These are phyloP conservation scores for Diachrysia chrysitis DNA, from an alignment of 2,888 invertebrate genomes.

Conservation along the genomic window DNA sequence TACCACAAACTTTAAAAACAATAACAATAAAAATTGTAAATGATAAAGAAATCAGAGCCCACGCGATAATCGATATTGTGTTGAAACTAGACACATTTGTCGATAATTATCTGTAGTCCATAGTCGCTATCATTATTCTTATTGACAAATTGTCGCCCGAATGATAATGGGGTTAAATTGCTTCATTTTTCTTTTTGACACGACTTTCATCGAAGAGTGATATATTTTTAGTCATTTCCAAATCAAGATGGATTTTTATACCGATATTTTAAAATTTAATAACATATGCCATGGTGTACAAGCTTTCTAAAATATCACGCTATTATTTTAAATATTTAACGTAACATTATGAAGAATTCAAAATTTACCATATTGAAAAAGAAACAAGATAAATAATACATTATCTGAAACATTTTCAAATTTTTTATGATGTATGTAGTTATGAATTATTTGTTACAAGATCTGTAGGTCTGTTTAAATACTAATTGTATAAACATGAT, in stretches of 20 bases:
- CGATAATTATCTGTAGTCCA: constrained; percentile 55
- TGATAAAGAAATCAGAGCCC: constrained; percentile 20
- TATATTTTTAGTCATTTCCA: constrained; percentile 33
- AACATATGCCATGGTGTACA: neutral
- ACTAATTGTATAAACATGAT: no score
- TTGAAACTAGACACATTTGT: constrained; percentile 36
- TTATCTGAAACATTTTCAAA: no score
- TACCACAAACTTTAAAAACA: neutral
- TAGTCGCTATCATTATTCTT: constrained; percentile 61
- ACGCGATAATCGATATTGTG: constrained; percentile 38
- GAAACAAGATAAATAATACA: no score
- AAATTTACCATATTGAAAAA: no score
- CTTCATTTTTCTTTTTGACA: constrained; percentile 56
- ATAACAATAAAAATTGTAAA: constrained; percentile 11
- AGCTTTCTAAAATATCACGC: neutral
- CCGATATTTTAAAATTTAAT: constrained; percentile 1
- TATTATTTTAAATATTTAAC: no score
- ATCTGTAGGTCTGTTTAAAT: no score
- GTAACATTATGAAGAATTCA: no score
- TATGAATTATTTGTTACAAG: no score
- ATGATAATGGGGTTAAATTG: constrained; percentile 60
- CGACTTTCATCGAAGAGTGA: constrained; percentile 41
- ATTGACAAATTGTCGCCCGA: constrained; percentile 65
- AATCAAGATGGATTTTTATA: constrained; percentile 23
- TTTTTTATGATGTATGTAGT: no score